A percentile compares a stretch with the other conserved stretches of the same genome.
phyloP scores from a whole-genome alignment of 2,797 vertebrate species.

The Sparidentex hasta region DNA sequence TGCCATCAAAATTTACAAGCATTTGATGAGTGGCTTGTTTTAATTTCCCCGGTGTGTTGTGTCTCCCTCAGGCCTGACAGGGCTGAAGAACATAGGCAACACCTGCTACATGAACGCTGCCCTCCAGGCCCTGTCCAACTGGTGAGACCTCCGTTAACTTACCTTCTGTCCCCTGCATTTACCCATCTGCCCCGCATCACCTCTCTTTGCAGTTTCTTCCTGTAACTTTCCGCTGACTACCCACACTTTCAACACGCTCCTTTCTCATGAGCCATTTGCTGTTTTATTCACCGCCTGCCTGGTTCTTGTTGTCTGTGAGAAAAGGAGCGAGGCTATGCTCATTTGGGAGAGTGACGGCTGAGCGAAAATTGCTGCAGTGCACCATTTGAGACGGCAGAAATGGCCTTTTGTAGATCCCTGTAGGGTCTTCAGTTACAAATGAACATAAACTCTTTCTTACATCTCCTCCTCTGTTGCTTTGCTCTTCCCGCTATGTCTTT shows the following conservation, averaged over 20 bases:
- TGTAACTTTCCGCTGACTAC: constrained; percentile 24
- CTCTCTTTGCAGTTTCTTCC: neutral
- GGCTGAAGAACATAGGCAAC: constrained; percentile 99
- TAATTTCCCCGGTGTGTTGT: constrained; percentile 50
- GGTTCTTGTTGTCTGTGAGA: constrained; percentile 53
- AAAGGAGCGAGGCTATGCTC: constrained; percentile 49
- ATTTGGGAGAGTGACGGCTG: constrained; percentile 58
- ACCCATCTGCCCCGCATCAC: neutral
- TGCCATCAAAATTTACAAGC: constrained; percentile 34
- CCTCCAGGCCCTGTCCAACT: constrained; percentile 98
- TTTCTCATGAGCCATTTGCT: constrained; percentile 17
- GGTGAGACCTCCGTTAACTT: constrained; percentile 84
- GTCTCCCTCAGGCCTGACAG: constrained; percentile 91
- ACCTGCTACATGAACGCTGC: constrained; percentile 99
- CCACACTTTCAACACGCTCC: constrained; percentile 11
- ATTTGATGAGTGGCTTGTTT: constrained; percentile 36
- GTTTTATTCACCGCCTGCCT: constrained; percentile 37
- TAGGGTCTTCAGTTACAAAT: constrained; percentile 70
- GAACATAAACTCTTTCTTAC: constrained; percentile 44
- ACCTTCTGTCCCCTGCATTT: neutral
- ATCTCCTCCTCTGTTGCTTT: constrained; percentile 24
- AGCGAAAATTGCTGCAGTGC: constrained; percentile 77
- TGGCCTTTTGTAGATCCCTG: constrained; percentile 72
- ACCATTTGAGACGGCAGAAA: constrained; percentile 71
- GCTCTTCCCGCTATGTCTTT: constrained; percentile 23